These are phyloP conservation scores for Calyptommatus sinebrachiatus DNA, from an alignment of 2,113 vertebrate genomes.

Conservation along the genomic window DNA sequence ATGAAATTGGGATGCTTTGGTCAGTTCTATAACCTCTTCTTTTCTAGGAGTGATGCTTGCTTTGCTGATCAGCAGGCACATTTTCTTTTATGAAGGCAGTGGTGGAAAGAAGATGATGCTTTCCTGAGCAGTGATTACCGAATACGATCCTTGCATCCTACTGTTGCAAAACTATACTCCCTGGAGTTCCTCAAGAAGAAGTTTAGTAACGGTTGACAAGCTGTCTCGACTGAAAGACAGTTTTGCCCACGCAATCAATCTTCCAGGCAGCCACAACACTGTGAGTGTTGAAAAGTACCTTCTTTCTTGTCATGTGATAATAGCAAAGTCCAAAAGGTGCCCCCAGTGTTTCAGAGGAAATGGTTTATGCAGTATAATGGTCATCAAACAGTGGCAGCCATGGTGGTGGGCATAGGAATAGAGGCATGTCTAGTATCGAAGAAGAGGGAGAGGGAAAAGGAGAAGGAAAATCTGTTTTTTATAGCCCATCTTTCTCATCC, in stretches of 20 bases:
- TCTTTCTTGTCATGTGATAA: neutral
- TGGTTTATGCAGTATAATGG: no score
- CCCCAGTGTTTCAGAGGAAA: neutral
- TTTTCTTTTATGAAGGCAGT: slow-evolving; percentile 30
- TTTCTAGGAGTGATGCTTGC: slow-evolving; percentile 23
- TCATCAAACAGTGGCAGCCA: no score
- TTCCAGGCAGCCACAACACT: neutral
- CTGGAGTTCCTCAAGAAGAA: neutral
- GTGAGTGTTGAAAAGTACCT: neutral
- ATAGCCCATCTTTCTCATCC: no score
- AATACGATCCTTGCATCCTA: slow-evolving; percentile 16
- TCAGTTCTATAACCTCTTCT: neutral
- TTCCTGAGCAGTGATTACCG: slow-evolving; percentile 44
- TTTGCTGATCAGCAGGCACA: slow-evolving; percentile 31
- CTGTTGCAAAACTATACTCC: neutral
- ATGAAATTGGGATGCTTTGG: neutral
- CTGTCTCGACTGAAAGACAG: neutral
- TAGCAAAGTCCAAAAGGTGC: neutral
- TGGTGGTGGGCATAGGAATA: no score
- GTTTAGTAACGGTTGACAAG: neutral
- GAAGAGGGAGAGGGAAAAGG: no score
- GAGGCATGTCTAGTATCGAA: no score
- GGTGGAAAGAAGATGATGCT: neutral
- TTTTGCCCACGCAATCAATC: neutral
- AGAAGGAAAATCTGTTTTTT: no score